A percentile compares a stretch with the other conserved stretches of the same genome.
Evolutionary conservation across 2,113 vertebrate species (phyloP).

Genomic region (Menura novaehollandiae): DNA sequence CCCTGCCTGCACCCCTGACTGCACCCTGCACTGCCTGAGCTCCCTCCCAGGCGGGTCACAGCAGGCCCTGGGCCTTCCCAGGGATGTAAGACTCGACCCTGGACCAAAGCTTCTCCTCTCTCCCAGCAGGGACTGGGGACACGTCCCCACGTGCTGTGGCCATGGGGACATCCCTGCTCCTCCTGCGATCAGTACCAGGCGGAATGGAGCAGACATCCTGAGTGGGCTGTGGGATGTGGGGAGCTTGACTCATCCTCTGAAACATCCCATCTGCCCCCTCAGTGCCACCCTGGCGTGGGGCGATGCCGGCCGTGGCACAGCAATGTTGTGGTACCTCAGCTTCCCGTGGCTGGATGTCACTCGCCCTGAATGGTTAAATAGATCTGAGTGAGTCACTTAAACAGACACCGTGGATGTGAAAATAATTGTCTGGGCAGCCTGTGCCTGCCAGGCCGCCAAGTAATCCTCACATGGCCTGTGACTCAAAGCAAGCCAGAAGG

Average conservation of each 20-base stretch:
- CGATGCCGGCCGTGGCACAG: rapidly evolving
- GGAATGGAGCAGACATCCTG: not conserved
- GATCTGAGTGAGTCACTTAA: constrained; percentile 30
- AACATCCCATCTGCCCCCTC: not conserved
- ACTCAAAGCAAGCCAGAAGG: constrained; percentile 11
- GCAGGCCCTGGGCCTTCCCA: not conserved
- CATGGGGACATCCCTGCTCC: not conserved
- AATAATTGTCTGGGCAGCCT: constrained; percentile 50
- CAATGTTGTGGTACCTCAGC: not conserved
- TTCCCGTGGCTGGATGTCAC: not conserved
- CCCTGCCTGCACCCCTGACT: not conserved
- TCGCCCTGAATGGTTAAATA: not conserved
- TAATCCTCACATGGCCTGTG: constrained; percentile 13
- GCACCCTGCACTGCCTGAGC: not conserved
- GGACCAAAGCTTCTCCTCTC: not conserved
- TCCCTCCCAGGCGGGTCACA: not conserved
- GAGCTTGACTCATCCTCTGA: not conserved
- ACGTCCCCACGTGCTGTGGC: rapidly evolving
- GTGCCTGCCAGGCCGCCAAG: constrained; percentile 14
- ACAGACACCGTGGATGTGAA: not conserved
- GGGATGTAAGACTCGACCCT: rapidly evolving
- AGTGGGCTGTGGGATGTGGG: not conserved
- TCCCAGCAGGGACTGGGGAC: not conserved
- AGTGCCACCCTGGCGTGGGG: not conserved
- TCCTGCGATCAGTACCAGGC: not conserved